Evolutionary conservation across 2,797 vertebrate genomes (phyloP), one percentile per base, ranked within the genome.

Genomic region (Xenopus petersii): DNA sequence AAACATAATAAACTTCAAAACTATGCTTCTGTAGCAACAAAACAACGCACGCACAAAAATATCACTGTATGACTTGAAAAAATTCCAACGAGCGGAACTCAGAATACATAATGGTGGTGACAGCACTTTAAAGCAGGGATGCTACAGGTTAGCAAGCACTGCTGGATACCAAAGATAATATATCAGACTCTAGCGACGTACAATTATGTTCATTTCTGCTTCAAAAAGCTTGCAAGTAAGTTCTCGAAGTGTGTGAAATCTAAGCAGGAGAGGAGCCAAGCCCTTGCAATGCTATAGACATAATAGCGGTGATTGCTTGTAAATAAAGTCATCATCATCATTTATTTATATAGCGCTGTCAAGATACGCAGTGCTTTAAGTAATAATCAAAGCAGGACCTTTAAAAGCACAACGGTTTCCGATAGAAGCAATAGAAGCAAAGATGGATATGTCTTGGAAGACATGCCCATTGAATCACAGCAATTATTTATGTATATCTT

Each of bases 11-110:
- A 59, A 10, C 81, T 83, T 73, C 76, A 56, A 83, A 87, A 80
- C 70, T 74, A 26, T 64, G 77, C 30, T 78, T 76, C 81, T 83
- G 84, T 74, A 81, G 83, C 77, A 83, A 74, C 80, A 82, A 81
- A 81, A 81, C 61, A 75, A 84, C 81, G 82, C 47, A 48, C 49
- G 11, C 49, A 64, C 47, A 55, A 65, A 77, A 77, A 66, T 49
- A 71, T 60, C 15, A 5, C 15, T 46, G 24, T 49, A 60, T 61
- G 55, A 51, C 12, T 49, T 60, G 47, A 47, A 55, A 55, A n/a
- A 46, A 58, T 26, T 66, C n/a, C 60, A 70, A 70, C 47, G 5
- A 65, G 12, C 63, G 12, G 36, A 46, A 54, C 11, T 42, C 36
- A 3, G 55, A 71, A 61, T n/a, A 49, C n/a, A 56, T 17, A 51